These are phyloP conservation scores for Penaeus chinensis DNA, from an alignment of 1,140 invertebrate genomes.

Conservation along the genomic window DNA sequence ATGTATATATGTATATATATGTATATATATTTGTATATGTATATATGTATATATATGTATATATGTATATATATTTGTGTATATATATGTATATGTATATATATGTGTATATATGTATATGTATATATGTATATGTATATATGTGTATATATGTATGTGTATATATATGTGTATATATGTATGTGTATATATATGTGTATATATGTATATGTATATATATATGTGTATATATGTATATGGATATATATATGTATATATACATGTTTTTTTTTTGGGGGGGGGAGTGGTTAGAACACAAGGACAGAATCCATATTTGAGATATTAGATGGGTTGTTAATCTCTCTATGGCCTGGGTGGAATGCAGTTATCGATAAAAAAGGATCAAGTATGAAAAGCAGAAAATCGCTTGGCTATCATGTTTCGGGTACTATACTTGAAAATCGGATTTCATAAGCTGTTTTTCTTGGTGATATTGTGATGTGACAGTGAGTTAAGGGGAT, in stretches of 20 bases:
- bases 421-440: too few species aligned
- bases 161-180: not conserved
- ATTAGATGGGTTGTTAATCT: too few species aligned
- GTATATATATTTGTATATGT: too few species aligned
- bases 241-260: not conserved
- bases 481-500: too few species aligned
- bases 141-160: not conserved
- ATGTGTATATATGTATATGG: not conserved
- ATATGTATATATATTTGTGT: constrained; percentile 5
- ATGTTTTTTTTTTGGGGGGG: not conserved
- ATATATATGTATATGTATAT: not conserved
- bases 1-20: not conserved
- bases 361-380: too few species aligned
- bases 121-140: constrained; percentile 9
- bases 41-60: constrained; percentile 16
- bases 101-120: not conserved
- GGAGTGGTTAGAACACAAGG: too few species aligned
- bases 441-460: too few species aligned
- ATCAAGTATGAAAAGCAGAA: too few species aligned
- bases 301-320: too few species aligned
- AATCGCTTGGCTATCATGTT: too few species aligned
- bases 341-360: too few species aligned
- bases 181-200: not conserved
- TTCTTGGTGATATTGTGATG: too few species aligned
- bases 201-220: constrained; percentile 13